Evolutionary conservation across 2,113 vertebrate genomes (phyloP), one percentile per base, ranked within the genome.

Genomic region (Tringa solitaria): DNA sequence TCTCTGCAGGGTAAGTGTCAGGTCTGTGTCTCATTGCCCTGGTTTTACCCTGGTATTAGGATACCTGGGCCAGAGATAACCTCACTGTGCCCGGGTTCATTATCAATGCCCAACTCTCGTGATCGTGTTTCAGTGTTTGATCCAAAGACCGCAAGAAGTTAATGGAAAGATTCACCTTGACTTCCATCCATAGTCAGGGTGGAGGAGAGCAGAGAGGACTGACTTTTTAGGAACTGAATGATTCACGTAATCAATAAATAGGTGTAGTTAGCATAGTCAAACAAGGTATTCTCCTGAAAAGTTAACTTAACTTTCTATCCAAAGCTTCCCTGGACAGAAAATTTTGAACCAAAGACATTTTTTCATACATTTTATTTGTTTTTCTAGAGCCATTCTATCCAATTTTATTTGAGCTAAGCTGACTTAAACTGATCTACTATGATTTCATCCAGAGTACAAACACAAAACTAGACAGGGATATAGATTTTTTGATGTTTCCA

Each of bases 111-210:
- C 1, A 0, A 4, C 56, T 81, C 39, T 1, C 43, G 35, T 30
- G 54, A 59, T 90, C 10, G 0, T 32, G 45, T 95, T 87, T 72
- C 89, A 68, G 76, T 12, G 69, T 24, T 86, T 84, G 51, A 81
- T 70, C 79, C 64, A 87, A 64, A 81, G 88, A 92, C 48, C 83
- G 60, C 41, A 59, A 59, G 74, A 82, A 95, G 78, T 95, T 93
- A 96, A 94, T 91, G 92, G 86, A 84, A 93, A 91, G 89, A 87
- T 68, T 94, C 93, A 90, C 80, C 86, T 73, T 92, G 65, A 87
- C 73, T 89, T 79, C 60, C 3, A 4, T 22, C 61, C 41, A 46
- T 84, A 82, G 92, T 84, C 33, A 95, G 48, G 18, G 50, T 87
- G 53, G 65, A 67, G 51, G 45, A 87, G 69, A 78, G 64, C 83